Percentiles rank a stretch among this genome's conserved stretches.
Evolutionary conservation across 2,113 vertebrate genomes (phyloP).

Genomic region (Erythrocercus mccallii): DNA sequence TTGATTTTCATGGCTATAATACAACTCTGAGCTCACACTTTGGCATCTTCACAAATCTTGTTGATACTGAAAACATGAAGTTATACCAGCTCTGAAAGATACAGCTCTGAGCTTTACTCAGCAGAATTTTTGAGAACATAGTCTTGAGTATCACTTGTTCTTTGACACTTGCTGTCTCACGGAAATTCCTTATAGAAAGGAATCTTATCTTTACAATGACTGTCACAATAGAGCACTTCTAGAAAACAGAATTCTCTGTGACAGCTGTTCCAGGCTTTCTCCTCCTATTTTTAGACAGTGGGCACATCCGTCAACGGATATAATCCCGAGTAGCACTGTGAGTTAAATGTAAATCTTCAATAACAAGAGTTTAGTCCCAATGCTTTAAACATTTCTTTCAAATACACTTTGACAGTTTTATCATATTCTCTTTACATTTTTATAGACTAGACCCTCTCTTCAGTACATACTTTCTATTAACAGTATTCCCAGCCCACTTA

Average conservation of each 20-base stretch:
- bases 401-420: not conserved
- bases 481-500: not conserved
- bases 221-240: not conserved
- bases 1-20: not conserved
- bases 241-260: not conserved
- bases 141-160: not conserved
- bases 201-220: not conserved
- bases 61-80: not conserved
- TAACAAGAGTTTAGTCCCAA: not conserved
- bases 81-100: not conserved
- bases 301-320: not conserved
- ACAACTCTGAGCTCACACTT: not conserved
- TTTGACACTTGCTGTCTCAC: not conserved
- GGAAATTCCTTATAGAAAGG: not conserved
- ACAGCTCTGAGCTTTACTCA: not conserved
- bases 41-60: not conserved
- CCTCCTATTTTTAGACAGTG: conserved; percentile 4
- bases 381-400: not conserved
- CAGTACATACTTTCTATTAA: not conserved
- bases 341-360: not conserved
- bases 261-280: conserved; percentile 14
- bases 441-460: not conserved
- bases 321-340: not conserved
- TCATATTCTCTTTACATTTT: not conserved
- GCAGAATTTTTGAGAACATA: not conserved